Percentiles rank a stretch among this genome's conserved stretches.
phyloP scores from a whole-genome alignment of 2,113 vertebrate genomes.

The rat (Rattus norvegicus) region DNA sequence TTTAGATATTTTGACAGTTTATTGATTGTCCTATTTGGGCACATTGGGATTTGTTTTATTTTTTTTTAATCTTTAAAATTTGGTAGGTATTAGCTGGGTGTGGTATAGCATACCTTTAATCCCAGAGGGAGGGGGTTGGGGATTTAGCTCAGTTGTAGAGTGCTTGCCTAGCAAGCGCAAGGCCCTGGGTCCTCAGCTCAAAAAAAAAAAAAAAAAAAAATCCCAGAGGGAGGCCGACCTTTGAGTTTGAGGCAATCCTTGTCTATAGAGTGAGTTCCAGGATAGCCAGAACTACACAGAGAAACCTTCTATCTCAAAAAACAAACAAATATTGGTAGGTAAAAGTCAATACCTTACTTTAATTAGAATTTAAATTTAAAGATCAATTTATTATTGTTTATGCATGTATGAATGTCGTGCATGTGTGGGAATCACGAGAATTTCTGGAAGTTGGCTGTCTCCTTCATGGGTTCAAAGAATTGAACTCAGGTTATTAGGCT shows the following conservation, averaged over 20 bases:
- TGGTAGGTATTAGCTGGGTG: background rate
- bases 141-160: too few species aligned
- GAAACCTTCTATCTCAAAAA: background rate
- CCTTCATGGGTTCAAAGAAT: background rate
- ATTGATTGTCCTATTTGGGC: background rate
- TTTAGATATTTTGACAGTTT: background rate
- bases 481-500: background rate
- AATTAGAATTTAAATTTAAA: conserved; percentile 11
- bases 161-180: too few species aligned
- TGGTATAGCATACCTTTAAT: background rate
- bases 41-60: background rate
- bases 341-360: conserved; percentile 43
- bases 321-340: background rate
- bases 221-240: background rate
- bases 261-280: background rate
- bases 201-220: too few species aligned
- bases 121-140: background rate
- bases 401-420: background rate
- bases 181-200: too few species aligned
- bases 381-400: background rate
- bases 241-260: background rate
- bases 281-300: background rate
- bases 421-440: background rate
- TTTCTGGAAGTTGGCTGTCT: background rate
- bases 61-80: conserved; percentile 49